Percentiles rank a stretch among this genome's conserved stretches.
phyloP scores from a whole-genome alignment of 2,797 vertebrate species.

The Anguilla anguilla region DNA sequence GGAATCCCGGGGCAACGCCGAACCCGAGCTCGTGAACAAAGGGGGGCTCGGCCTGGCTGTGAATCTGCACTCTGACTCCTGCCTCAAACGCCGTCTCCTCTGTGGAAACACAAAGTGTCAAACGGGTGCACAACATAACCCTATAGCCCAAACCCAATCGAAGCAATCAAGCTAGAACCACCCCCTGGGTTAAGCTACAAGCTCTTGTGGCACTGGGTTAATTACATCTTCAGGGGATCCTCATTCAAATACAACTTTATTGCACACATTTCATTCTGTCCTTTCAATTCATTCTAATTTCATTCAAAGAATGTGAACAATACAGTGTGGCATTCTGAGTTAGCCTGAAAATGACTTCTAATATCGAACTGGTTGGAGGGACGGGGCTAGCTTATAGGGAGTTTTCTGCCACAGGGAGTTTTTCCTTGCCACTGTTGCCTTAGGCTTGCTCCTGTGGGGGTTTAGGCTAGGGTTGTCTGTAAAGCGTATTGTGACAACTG shows the following conservation, averaged over 20 bases:
- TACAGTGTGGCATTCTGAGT: background rate
- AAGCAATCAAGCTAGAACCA: background rate
- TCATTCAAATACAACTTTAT: background rate
- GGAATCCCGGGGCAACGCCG: constrained; percentile 95
- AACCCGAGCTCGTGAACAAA: constrained; percentile 98
- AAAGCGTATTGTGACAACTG: too few relatives aligned
- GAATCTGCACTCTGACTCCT: constrained; percentile 96
- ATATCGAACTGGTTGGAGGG: background rate
- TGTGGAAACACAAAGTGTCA: constrained; percentile 54
- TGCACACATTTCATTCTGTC: background rate
- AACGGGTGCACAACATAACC: background rate
- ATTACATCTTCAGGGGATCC: background rate
- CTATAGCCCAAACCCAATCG: background rate
- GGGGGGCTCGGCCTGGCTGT: constrained; percentile 95
- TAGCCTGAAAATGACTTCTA: background rate
- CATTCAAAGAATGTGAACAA: background rate
- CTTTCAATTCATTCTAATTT: background rate
- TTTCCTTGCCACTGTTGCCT: too few relatives aligned
- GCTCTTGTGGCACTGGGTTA: background rate
- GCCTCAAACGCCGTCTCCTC: constrained; percentile 97
- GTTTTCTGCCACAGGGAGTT: too few relatives aligned
- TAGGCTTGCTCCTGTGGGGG: too few relatives aligned
- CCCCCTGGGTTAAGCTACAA: background rate
- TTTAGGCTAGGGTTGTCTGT: too few relatives aligned
- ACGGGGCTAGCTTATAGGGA: background rate